Base-by-base conservation (phyloP, 2,113 vertebrate genomes). In the Empidonax traillii region DNA sequence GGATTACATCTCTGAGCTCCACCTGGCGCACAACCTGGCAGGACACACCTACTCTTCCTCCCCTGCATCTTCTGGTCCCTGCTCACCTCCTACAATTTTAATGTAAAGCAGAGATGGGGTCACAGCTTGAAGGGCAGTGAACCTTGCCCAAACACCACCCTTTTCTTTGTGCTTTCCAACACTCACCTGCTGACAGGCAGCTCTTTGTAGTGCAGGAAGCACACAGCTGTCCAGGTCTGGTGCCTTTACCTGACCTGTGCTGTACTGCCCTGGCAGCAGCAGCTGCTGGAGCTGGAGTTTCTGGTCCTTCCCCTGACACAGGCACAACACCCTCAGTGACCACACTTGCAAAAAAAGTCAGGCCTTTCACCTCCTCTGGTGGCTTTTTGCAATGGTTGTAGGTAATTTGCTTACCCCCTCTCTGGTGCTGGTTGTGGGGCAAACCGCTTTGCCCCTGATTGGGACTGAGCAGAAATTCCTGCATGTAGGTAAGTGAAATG, bases 381-480 rank as follows among this genome's bases (percentile, higher is more conserved):
- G 69, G 75, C 20, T 95, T 94, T 96, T 95, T 90, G 97, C 94
- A 88, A 97, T 92, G 96, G 96, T 94, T 95, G 83, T 84, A 94
- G 65, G 91, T 86, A 91, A 94, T 80, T 92, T 91, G 85, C 85
- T 98, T 93, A 85, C 96, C 80, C 71, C 97, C 90, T 89, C 95
- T 87, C 87, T 97, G 91, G 94, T 84, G 2, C 80, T 97, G 90
- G 96, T 95, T 30, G 78, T 89, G 41, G 82, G 18, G 43, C 71
- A 61, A 51, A 76, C 77, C 31, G 88, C 97, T 75, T 87, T 80
- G 16, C 92, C 97, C 2, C 96, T 78, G 41, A 82, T 6, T 28
- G 96, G 96, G 47, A 94, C 81, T 44, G 97, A 97, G 79, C 96
- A 98, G 86, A 98, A 98, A 96, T 88, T 98, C 69, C 97, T 98